phyloP scores from a whole-genome alignment of 1,140 invertebrate genomes.

The Drosophila sp. region DNA sequence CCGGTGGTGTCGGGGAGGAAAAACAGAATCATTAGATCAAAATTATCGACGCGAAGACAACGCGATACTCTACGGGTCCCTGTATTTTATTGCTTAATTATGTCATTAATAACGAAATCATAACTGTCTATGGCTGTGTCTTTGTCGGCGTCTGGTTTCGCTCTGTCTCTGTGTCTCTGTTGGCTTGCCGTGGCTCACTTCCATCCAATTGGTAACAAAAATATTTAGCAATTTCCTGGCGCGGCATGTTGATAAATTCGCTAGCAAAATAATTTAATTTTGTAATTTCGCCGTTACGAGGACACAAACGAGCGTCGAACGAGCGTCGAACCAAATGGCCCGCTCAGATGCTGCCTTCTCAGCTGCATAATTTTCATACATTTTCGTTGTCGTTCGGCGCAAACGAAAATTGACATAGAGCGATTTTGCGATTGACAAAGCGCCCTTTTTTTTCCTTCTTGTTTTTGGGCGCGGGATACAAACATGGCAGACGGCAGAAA shows the following conservation, averaged over 20 bases:
- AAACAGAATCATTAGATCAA: conserved; percentile 35
- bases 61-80: conserved; percentile 25
- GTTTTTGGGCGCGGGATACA: background rate
- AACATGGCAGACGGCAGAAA: conserved; percentile 44
- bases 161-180: background rate
- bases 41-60: conserved; percentile 38
- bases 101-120: conserved; percentile 71
- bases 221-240: conserved; percentile 76
- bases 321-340: conserved; percentile 6
- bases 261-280: conserved; percentile 73
- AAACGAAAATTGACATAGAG: conserved; percentile 77
- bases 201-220: conserved; percentile 65
- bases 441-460: conserved; percentile 37
- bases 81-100: conserved; percentile 70
- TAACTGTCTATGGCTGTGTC: conserved; percentile 26
- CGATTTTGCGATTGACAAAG: conserved; percentile 72
- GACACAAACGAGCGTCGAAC: conserved; percentile 9
- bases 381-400: conserved; percentile 59
- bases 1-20: background rate
- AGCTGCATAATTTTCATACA: conserved; percentile 75
- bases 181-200: background rate
- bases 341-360: conserved; percentile 45
- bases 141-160: conserved; percentile 1
- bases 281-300: conserved; percentile 49
- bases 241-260: conserved; percentile 65